A percentile compares a stretch with the other conserved stretches of the same genome.
phyloP scores from a whole-genome alignment of 2,113 vertebrate genomes.

The Cercocebus atys region DNA sequence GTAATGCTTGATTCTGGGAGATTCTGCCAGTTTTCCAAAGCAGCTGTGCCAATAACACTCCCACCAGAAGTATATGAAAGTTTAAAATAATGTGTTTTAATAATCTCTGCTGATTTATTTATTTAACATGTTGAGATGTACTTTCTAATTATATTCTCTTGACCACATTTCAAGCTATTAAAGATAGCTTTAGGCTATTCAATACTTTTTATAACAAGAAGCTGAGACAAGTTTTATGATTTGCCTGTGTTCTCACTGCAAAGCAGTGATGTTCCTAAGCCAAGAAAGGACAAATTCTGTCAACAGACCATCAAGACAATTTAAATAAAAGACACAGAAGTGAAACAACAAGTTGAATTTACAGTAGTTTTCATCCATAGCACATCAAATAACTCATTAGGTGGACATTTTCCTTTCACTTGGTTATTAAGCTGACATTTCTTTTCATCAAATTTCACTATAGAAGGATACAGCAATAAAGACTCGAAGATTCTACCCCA shows the following conservation, averaged over 20 bases:
- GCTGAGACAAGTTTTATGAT: background rate
- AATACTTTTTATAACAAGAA: background rate
- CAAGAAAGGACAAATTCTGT: background rate
- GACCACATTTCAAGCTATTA: background rate
- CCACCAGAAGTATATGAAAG: background rate
- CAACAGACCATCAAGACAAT: background rate
- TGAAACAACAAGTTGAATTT: background rate
- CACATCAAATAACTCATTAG: background rate
- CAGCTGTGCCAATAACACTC: background rate
- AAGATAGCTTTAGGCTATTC: background rate
- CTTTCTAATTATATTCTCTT: constrained; percentile 46
- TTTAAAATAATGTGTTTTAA: constrained; percentile 5
- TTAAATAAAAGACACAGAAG: background rate
- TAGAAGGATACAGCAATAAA: background rate
- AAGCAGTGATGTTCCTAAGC: background rate
- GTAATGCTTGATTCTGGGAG: background rate
- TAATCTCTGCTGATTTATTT: background rate
- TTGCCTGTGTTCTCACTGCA: background rate
- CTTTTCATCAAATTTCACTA: background rate
- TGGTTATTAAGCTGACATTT: background rate
- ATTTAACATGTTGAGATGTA: background rate
- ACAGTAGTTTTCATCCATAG: background rate
- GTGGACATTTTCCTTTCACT: background rate
- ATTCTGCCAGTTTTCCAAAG: background rate
- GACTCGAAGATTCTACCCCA: background rate